phyloP scores from a whole-genome alignment of 2,888 invertebrate genomes.

The Luperina testacea region DNA sequence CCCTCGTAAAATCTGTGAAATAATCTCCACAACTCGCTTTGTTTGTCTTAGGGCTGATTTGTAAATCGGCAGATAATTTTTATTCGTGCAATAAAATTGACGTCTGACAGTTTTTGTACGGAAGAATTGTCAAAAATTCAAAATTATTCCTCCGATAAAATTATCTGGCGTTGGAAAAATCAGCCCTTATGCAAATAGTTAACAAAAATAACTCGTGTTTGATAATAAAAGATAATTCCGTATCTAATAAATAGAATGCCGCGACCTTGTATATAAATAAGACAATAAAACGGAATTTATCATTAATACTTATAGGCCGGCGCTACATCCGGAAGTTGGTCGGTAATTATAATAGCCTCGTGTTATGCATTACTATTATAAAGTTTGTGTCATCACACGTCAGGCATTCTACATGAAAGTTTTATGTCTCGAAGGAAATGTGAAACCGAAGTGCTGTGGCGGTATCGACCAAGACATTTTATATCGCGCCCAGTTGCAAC shows the following conservation, averaged over 20 bases:
- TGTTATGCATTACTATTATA: conserved; percentile 30
- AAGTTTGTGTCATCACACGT: conserved; percentile 32
- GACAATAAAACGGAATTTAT: conserved; percentile 49
- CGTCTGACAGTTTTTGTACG: too few relatives aligned
- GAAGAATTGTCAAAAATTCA: too few relatives aligned
- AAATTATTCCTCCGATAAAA: too few relatives aligned
- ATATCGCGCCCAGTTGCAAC: conserved; percentile 21
- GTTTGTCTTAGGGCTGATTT: neutral
- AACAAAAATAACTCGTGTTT: neutral
- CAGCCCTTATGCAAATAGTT: conserved; percentile 4
- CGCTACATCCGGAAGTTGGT: conserved; percentile 31
- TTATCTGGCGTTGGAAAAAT: too few relatives aligned
- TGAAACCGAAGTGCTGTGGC: conserved; percentile 24
- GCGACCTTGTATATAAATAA: conserved; percentile 43
- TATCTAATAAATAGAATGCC: conserved; percentile 1
- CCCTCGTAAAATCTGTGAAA: conserved; percentile 44
- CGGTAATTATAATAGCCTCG: conserved; percentile 44
- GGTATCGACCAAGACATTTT: conserved; percentile 43
- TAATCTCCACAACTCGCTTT: conserved; percentile 21
- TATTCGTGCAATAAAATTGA: too few relatives aligned
- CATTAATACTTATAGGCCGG: conserved; percentile 51
- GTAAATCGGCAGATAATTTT: too few relatives aligned
- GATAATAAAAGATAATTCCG: conserved; percentile 14
- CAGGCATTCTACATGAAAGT: conserved; percentile 30
- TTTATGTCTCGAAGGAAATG: conserved; percentile 18